These are phyloP conservation scores for Gymnothorax reevesii DNA, from an alignment of 2,797 vertebrate species.

Conservation along the genomic window DNA sequence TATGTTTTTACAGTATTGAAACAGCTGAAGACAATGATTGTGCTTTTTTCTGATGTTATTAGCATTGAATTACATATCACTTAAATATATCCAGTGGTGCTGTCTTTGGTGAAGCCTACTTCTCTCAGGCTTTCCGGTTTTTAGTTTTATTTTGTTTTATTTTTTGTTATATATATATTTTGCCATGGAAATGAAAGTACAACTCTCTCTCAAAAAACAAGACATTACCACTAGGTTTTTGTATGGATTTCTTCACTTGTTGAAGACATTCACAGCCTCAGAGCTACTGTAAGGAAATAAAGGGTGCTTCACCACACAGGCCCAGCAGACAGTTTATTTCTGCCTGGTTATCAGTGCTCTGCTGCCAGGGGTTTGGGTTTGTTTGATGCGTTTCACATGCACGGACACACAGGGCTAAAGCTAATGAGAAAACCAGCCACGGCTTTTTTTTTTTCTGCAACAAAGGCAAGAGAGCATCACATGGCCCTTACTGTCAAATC, in stretches of 20 bases:
- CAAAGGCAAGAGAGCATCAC: not conserved
- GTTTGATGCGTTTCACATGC: not conserved
- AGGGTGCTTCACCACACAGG: conserved; percentile 64
- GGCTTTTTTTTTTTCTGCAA: not conserved
- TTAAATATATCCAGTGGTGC: conserved; percentile 65
- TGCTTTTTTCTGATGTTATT: conserved; percentile 23
- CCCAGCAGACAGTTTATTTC: not conserved
- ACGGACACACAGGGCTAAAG: not conserved
- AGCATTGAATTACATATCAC: conserved; percentile 36
- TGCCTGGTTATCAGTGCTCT: not conserved
- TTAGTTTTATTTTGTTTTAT: not conserved
- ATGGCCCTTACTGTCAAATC: not conserved
- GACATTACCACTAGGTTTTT: conserved; percentile 38
- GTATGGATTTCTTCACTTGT: conserved; percentile 45
- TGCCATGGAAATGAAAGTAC: conserved; percentile 24
- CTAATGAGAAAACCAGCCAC: conserved; percentile 9
- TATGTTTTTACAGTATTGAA: not conserved
- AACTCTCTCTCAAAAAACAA: conserved; percentile 26
- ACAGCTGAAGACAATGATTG: not conserved
- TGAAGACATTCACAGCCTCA: conserved; percentile 35
- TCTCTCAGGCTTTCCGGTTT: conserved; percentile 46
- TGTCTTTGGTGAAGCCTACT: conserved; percentile 53
- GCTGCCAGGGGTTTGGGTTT: not conserved
- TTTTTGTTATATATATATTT: not conserved
- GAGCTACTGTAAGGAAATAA: conserved; percentile 55